Evolutionary conservation across 1,140 invertebrate species (phyloP).

Genomic region (Trichonephila clavipes): DNA sequence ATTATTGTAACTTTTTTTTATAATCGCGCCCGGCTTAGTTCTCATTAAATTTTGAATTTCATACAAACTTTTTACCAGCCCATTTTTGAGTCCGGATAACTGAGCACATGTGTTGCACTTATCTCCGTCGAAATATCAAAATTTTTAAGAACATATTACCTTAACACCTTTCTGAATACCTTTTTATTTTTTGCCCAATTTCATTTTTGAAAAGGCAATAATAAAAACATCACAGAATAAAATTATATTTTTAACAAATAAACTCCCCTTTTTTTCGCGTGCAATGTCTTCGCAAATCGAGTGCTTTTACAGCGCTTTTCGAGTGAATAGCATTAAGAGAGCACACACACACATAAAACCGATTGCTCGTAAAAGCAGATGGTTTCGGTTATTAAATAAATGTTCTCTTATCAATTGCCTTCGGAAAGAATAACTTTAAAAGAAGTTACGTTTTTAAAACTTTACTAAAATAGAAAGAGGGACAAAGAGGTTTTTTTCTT

Average conservation of each 20-base stretch:
- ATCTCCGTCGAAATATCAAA: neutral
- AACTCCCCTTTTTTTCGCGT: neutral
- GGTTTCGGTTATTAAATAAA: neutral
- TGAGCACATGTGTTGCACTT: no score
- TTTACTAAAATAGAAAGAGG: neutral
- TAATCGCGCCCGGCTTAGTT: no score
- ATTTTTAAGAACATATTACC: neutral
- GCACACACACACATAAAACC: neutral
- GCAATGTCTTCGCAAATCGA: neutral
- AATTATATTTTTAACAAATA: neutral
- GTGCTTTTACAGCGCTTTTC: neutral
- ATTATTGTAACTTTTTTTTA: no score
- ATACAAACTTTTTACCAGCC: no score
- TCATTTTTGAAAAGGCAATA: neutral
- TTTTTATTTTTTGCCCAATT: neutral
- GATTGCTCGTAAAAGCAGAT: neutral
- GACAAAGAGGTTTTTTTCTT: neutral
- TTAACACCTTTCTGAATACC: neutral
- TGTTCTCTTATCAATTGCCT: neutral
- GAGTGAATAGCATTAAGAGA: neutral
- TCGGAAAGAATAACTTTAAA: neutral
- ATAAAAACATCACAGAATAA: neutral
- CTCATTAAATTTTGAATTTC: no score
- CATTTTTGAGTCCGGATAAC: no score
- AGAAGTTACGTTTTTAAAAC: neutral